Conservation (phyloP, 2,113 vertebrate species). For the Psilopsiagon aurifrons region DNA sequence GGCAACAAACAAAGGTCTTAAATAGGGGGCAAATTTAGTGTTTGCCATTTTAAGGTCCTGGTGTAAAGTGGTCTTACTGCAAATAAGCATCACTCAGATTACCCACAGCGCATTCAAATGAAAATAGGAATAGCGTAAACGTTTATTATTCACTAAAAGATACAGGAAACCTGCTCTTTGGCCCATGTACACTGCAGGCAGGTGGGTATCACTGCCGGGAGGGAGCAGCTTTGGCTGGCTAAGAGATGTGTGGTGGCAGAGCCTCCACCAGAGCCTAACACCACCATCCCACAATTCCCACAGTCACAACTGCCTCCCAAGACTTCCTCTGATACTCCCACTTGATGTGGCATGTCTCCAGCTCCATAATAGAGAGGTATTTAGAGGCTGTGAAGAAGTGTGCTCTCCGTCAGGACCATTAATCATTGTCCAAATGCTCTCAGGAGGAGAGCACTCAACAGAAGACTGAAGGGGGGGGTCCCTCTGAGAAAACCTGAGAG, state of each 20-base stretch:
- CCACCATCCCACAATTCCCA: not conserved
- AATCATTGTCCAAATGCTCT: not conserved
- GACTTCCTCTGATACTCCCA: not conserved
- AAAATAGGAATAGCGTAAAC: not conserved
- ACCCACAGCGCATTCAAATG: not conserved
- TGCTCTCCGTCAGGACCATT: not conserved
- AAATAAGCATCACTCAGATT: not conserved
- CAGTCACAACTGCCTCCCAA: fast-evolving
- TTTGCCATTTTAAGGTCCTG: not conserved
- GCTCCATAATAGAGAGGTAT: not conserved
- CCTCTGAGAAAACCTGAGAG: not conserved
- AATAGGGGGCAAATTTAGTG: not conserved
- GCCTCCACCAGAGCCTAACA: fast-evolving
- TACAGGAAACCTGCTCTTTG: not conserved
- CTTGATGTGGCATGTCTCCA: not conserved
- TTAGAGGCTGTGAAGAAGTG: not conserved
- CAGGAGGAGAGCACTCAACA: not conserved
- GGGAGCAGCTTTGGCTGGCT: not conserved
- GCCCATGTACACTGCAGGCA: fast-evolving
- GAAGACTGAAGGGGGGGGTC: not conserved
- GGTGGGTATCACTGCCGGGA: not conserved
- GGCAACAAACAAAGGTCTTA: not conserved
- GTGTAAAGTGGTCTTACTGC: not conserved
- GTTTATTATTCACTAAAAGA: not conserved
- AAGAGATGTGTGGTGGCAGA: not conserved